Base-by-base conservation (phyloP, 30 jellyfish, hydroid and myxozoan genomes). In the Clytia hemisphaerica region DNA sequence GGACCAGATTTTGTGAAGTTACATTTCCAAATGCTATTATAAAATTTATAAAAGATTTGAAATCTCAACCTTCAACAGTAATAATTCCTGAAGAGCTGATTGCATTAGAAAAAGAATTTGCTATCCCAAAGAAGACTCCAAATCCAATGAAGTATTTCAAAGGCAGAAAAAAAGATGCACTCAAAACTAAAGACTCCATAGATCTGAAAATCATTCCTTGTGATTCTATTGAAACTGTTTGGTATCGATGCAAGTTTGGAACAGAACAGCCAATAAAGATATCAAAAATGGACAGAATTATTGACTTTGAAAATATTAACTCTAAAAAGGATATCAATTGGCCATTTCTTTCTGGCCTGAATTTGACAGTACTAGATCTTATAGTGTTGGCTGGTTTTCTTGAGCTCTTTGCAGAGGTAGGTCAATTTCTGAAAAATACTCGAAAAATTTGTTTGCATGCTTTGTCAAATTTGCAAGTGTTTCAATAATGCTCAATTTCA, bases 1-100 rank as follows among this genome's bases (percentile, higher is more conserved):
- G 94, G 95, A 84, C 95, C 15, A 46, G 30, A 42, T 84, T 84
- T 50, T 84, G 95, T 49, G 95, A 84, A 58, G 36, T 4, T 30
- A 93, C 61, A 3, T 77, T 84, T 40, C 95, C 93, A 29, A 73
- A 37, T 48, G 89, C 84, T 2, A 69, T 79, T 30, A 67, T 51
- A 57, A 37, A 1, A 28, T 27, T 60, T 24, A 3, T 30, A 14
- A 55, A 7, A 15, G 10, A 31, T 3, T 1, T 57, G 1, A 2
- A 24, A 18, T 12, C n/a, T 16, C 48, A 0, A 0, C 12, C 7
- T 3, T 15, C 22, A 3, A 76, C 55, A 15, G 5, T 22, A 6
- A 54, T 24, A 3, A 46, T 76, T 44, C 93, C 92, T 30, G 25
- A 10, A 36, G 82, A 65, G 32, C 53, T 84, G 46, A 48, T 38